Base-by-base conservation (phyloP, 2,797 vertebrate species). In the Antennarius maculatus region DNA sequence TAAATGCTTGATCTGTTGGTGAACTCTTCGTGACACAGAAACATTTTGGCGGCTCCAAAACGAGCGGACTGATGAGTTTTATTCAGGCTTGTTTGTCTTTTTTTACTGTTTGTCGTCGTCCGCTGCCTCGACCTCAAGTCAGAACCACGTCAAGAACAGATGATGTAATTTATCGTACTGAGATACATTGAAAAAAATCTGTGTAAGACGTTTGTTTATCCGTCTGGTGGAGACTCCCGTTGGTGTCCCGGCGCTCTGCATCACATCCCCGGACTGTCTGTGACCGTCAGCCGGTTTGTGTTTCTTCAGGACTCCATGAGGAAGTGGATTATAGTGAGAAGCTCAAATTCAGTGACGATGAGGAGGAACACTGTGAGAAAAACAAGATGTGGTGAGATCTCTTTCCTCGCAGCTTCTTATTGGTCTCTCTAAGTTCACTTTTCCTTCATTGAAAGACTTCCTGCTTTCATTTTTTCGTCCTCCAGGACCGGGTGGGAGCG, bases 281-380 rank as follows among this genome's bases (percentile, higher is more conserved):
- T 75, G 2, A 60, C 27, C 9, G 9, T 23, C 23, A 23, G 23
- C 50, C 43, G 3, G 4, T 50, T 7, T 64, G 39, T 53, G 2
- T 48, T 61, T 64, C 57, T 66, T n/a, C 72, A 97, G 97, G 97
- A 75, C 95, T 99, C 69, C 98, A 99, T 0, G 97, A 99, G 74
- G 98, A 99, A 92, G 98, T 99, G 56, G 98, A 99, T 92, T 99
- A 99, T 69, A 95, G 97, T 0, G 98, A 99, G 86, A 99, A 99
- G 65, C 88, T 99, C 3, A 98, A 98, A 72, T 99, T 99, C 81
- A 99, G 97, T 56, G 98, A 99, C 50, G 97, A 99, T 23, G 98
- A 99, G 71, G 98, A 99, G 8, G 94, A 95, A 7, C 93, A 93
- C 51, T 90, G 91, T 73, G 95, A 96, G 0, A 89, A 89, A 78